These are phyloP conservation scores for Boulengeromyrus knoepffleri DNA, from an alignment of 2,113 vertebrate species.

Conservation along the genomic window DNA sequence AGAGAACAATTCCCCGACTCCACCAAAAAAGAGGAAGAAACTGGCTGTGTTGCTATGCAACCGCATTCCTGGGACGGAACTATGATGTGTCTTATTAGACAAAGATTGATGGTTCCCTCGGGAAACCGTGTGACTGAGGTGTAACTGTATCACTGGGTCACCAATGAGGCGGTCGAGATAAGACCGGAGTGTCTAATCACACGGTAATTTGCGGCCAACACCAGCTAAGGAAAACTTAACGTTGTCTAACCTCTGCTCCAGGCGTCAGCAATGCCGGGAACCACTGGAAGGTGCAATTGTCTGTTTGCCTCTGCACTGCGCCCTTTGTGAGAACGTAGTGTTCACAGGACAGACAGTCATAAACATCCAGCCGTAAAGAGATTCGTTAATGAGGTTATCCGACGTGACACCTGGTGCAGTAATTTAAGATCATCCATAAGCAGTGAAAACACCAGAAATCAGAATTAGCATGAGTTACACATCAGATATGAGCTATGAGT, in stretches of 20 bases:
- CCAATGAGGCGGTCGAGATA: conserved; percentile 18
- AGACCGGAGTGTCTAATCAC: conserved; percentile 29
- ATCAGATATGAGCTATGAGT: neutral
- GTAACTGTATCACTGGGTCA: conserved; percentile 25
- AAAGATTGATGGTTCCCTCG: conserved; percentile 23
- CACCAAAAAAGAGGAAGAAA: neutral
- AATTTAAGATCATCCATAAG: neutral
- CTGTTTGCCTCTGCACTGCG: neutral
- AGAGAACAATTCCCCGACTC: neutral
- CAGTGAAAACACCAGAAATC: neutral
- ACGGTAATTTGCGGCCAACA: conserved; percentile 38
- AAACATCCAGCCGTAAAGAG: neutral
- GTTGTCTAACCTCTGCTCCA: neutral
- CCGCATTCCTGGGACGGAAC: neutral
- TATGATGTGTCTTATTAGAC: conserved; percentile 13
- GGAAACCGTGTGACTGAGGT: conserved; percentile 25
- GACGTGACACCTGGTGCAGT: neutral
- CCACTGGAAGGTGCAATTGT: neutral
- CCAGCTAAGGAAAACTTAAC: conserved; percentile 8
- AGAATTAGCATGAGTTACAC: neutral
- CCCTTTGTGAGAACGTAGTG: neutral
- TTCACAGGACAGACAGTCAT: neutral
- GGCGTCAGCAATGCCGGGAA: neutral
- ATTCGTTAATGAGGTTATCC: neutral
- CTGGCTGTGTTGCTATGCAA: conserved; percentile 11